Evolutionary conservation across 1,140 invertebrate species (phyloP), one percentile per base, ranked within the genome.

Genomic region (Bombus breviceps): DNA sequence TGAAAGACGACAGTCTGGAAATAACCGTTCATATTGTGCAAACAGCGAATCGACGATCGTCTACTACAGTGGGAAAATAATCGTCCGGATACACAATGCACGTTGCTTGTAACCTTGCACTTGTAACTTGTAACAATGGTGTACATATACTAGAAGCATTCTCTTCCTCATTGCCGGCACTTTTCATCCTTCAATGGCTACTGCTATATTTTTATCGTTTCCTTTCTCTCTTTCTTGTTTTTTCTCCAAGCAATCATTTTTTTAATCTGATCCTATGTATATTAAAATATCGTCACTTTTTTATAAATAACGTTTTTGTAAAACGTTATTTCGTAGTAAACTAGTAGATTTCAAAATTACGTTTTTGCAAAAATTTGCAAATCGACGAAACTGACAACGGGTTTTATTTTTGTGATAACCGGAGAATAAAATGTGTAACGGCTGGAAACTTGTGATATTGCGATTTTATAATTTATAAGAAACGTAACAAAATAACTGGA

Each of bases 81-180:
- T 87, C 74, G 85, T 66, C 72, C 88, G 66, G 77, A 84, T 69
- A 81, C 79, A 86, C 74, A 81, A 72, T 75, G 85, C 86, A 87
- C 81, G 73, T 85, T 89, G 76, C 85, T 57, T 57, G 85, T 81
- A 89, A 90, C 89, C 88, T 90, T 90, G 89, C 85, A 90, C 85
- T 90, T 90, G 89, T 71, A 84, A 89, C 85, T 90, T 90, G 88
- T 71, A 84, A 89, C 85, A 79, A 86, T 84, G 77, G 47, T 89
- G 81, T 73, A 85, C 78, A 69, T 86, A 66, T 66, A 66, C 25
- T 32, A 59, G 47, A 18, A 25, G 10, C 69, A 41, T 53, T 32
- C 37, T 57, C 37, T 32, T 83, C 47, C 18, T 74, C 66, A 8
- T 37, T n/a, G 32, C n/a, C 41, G 32, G 34, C 72, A 22, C 32